These are phyloP conservation scores for Neuroterus valhalla DNA, from an alignment of 1,140 invertebrate genomes.

Conservation along the genomic window DNA sequence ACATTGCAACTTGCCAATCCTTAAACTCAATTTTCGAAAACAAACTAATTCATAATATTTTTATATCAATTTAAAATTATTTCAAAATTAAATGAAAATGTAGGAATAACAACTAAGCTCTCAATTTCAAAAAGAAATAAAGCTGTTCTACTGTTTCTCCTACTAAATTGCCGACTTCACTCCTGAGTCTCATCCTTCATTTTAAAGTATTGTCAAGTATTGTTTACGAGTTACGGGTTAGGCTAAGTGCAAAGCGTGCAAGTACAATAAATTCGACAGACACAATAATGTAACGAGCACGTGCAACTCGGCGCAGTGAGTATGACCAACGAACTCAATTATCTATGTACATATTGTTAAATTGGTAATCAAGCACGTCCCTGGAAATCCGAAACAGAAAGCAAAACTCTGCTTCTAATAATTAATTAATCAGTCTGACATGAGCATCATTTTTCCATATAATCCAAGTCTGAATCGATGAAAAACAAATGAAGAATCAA, in stretches of 20 bases:
- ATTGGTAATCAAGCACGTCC: neutral
- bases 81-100: too few species aligned
- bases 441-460: too few species aligned
- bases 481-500: too few species aligned
- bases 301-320: conserved; percentile 49
- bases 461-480: too few species aligned
- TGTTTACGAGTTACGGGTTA: conserved; percentile 36
- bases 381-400: neutral
- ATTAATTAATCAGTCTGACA: neutral
- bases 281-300: conserved; percentile 44
- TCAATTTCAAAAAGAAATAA: too few species aligned
- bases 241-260: conserved; percentile 49
- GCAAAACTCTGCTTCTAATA: neutral
- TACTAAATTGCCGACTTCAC: conserved; percentile 29
- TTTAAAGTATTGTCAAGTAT: neutral
- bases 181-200: conserved; percentile 20
- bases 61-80: too few species aligned
- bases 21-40: too few species aligned
- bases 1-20: neutral
- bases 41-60: too few species aligned
- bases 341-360: conserved; percentile 9
- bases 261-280: conserved; percentile 44
- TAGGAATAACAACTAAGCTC: too few species aligned
- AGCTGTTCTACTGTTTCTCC: conserved; percentile 14
- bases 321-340: conserved; percentile 29